Base-by-base conservation (phyloP, 2,888 invertebrate genomes). In the Stegana nigrithorax region DNA sequence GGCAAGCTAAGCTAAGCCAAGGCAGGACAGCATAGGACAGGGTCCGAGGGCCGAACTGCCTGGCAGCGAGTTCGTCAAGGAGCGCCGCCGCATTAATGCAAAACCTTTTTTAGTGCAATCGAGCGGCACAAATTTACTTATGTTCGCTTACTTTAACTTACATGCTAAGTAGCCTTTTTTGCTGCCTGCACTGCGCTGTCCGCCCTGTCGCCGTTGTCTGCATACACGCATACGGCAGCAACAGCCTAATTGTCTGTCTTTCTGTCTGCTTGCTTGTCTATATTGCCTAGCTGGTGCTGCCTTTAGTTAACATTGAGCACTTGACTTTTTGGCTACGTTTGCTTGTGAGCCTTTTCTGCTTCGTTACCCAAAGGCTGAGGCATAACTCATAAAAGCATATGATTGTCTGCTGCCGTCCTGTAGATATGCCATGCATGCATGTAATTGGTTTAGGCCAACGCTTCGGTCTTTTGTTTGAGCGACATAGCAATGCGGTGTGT, bases 111-210 rank as follows among this genome's bases (percentile, higher is more conserved):
- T n/a, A n/a, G n/a, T n/a, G 71, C 71, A 81, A 75, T 78, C 81
- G 80, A 67, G 75, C 73, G 72, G 72, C 64, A 66, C 58, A 73
- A 78, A 81, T 78, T 73, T 59, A 65, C 60, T 81, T 78, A 77
- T 66, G 78, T 77, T 71, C 75, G 75, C 73, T 69, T 76, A 73
- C 75, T 81, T 81, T 68, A 71, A 36, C 36, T 36, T 36, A 29
- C 29, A 29, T 6, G 36, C 5, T 36, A 8, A 3, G 12, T n/a
- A 5, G 36, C 10, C 5, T 4, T 39, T n/a, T n/a, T n/a, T n/a
- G 5, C 10, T 39, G 39, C 39, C 39, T 10, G 1, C 1, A 4
- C 6, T 2, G 14, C 39, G 5, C 14, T 4, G 3, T 2, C n/a
- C n/a, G n/a, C n/a, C n/a, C n/a, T 39, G 39, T 39, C 5, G 17